These are phyloP conservation scores for Peribatodes rhomboidaria DNA, from an alignment of 2,888 invertebrate species.

Conservation along the genomic window DNA sequence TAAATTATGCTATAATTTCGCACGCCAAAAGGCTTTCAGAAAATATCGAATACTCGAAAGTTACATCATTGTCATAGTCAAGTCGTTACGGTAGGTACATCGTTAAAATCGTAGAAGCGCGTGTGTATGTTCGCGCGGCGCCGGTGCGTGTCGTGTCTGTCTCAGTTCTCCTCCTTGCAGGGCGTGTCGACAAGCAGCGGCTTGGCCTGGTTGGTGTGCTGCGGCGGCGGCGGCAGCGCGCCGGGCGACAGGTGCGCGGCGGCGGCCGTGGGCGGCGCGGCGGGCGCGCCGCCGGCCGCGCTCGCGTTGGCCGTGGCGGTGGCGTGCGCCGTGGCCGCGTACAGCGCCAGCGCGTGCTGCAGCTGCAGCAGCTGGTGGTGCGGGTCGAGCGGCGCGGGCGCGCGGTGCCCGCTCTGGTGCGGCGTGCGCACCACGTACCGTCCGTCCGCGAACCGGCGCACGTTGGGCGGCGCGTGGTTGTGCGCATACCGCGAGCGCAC, in stretches of 20 bases:
- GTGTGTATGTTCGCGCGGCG: constrained; percentile 36
- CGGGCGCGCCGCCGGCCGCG: constrained; percentile 29
- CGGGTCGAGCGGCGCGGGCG: constrained; percentile 79
- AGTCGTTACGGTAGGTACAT: constrained; percentile 49
- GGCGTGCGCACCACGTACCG: constrained; percentile 83
- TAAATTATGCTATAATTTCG: constrained; percentile 76
- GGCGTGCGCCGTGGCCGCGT: constrained; percentile 80
- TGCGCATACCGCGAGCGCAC: constrained; percentile 82
- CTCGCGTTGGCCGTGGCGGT: constrained; percentile 69
- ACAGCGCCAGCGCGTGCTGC: constrained; percentile 81
- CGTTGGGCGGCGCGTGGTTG: constrained; percentile 83
- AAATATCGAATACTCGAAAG: constrained; percentile 68
- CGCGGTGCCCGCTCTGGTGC: constrained; percentile 82
- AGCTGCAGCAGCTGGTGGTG: constrained; percentile 82
- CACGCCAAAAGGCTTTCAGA: constrained; percentile 77
- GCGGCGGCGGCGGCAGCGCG: constrained; percentile 64
- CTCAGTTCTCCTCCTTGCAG: constrained; percentile 79
- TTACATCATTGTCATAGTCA: constrained; percentile 57
- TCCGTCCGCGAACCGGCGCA: constrained; percentile 82
- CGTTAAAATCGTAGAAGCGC: constrained; percentile 57
- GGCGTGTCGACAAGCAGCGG: constrained; percentile 81
- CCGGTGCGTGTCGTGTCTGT: constrained; percentile 9
- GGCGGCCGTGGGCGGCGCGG: constrained; percentile 64
- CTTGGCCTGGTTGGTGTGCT: constrained; percentile 70
- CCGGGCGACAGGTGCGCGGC: constrained; percentile 57